Evolutionary conservation across 1,140 invertebrate genomes (phyloP).

Genomic region (Lucilia cuprina): DNA sequence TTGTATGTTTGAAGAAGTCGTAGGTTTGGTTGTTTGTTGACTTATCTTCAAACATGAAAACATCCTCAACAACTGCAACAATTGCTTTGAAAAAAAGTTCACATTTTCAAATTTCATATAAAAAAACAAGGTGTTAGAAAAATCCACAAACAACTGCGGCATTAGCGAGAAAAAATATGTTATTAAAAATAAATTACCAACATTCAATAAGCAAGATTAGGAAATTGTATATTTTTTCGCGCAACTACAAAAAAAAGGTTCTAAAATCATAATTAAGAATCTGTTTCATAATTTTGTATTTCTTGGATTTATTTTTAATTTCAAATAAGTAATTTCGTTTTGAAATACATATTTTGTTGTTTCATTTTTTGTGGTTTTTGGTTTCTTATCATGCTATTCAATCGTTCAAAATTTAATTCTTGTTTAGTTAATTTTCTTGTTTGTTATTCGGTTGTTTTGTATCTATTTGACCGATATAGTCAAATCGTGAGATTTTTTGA

Average conservation of each 20-base stretch:
- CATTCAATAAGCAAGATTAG: not conserved
- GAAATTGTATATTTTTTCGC: not conserved
- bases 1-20: too few species aligned
- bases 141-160: not conserved
- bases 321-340: not conserved
- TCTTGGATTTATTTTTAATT: not conserved
- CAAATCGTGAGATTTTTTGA: constrained; percentile 33
- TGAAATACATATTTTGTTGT: too few species aligned
- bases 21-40: not conserved
- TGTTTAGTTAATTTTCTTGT: not conserved
- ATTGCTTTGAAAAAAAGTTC: not conserved
- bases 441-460: not conserved
- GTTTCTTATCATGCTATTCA: constrained; percentile 1
- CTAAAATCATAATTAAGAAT: not conserved
- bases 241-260: not conserved
- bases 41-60: not conserved
- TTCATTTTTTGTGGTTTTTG: not conserved
- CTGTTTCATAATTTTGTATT: not conserved
- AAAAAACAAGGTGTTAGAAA: not conserved
- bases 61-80: not conserved
- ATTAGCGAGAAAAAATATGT: too few species aligned
- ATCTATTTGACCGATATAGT: constrained; percentile 33
- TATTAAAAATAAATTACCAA: too few species aligned
- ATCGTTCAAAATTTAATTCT: not conserved
- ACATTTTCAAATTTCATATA: not conserved